These are phyloP conservation scores for Drosophila quinaria DNA, from an alignment of 2,888 invertebrate species.

Conservation along the genomic window DNA sequence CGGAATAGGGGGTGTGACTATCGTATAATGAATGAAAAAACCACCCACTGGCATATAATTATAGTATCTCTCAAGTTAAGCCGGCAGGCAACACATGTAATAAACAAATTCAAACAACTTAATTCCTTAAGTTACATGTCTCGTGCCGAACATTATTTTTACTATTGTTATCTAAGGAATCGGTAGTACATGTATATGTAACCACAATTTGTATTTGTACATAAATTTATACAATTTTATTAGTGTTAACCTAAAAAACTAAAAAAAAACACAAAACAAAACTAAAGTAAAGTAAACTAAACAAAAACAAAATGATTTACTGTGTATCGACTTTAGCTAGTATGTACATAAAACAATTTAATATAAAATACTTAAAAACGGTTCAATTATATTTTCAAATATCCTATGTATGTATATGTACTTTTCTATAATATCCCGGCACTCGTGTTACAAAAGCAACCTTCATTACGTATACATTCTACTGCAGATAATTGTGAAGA, in stretches of 20 bases:
- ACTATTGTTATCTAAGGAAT: constrained; percentile 69
- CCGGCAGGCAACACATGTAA: constrained; percentile 63
- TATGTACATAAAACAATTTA: constrained; percentile 56
- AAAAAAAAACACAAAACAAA: constrained; percentile 14
- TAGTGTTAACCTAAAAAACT: constrained; percentile 57
- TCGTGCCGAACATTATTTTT: constrained; percentile 63
- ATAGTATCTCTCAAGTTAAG: constrained; percentile 32
- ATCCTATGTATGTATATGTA: constrained; percentile 24
- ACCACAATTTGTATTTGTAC: constrained; percentile 68
- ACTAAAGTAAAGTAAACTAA: neutral
- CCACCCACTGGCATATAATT: constrained; percentile 20
- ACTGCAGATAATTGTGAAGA: constrained; percentile 14
- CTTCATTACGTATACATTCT: constrained; percentile 41
- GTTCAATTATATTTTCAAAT: constrained; percentile 43
- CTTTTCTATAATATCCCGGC: constrained; percentile 41
- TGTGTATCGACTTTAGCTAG: constrained; percentile 48
- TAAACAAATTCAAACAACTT: constrained; percentile 70
- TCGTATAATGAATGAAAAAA: constrained; percentile 14
- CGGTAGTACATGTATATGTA: constrained; percentile 53
- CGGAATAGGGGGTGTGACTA: constrained; percentile 18
- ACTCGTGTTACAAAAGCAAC: constrained; percentile 70
- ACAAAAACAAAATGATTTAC: constrained; percentile 49
- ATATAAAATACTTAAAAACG: constrained; percentile 48
- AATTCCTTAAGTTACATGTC: constrained; percentile 72
- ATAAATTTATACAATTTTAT: constrained; percentile 72